Conservation (phyloP, 2,888 invertebrate species). For the Alcis repandata region DNA sequence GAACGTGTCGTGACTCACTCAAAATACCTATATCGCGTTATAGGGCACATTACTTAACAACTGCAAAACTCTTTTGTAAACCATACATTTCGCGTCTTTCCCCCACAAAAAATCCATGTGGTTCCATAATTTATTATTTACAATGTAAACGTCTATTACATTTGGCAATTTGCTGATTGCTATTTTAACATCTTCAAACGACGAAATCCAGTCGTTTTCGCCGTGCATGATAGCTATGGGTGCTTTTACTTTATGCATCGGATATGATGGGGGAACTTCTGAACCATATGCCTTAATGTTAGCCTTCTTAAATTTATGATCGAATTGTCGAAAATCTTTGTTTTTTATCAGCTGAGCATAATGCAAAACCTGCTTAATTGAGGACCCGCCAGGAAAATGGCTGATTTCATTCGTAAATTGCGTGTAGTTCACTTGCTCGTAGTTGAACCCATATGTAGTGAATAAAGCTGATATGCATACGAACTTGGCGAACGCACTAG, state of each 20-base stretch:
- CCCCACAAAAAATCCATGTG: constrained; percentile 11
- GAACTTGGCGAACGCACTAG: constrained; percentile 3
- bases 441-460: constrained; percentile 50
- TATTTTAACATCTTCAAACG: constrained; percentile 1
- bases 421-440: constrained; percentile 45
- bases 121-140: background rate
- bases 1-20: no score
- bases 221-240: background rate
- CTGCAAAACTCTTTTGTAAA: background rate
- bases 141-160: background rate
- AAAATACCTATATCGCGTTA: background rate
- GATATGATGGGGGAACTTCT: background rate
- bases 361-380: constrained; percentile 70
- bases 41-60: background rate
- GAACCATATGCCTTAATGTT: constrained; percentile 50
- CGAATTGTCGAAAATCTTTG: constrained; percentile 52
- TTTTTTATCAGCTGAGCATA: constrained; percentile 53
- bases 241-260: background rate
- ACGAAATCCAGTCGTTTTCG: background rate
- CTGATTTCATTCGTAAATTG: constrained; percentile 44
- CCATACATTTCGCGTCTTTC: background rate
- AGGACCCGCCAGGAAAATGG: constrained; percentile 70
- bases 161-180: background rate
- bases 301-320: constrained; percentile 40
- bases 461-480: constrained; percentile 48